A percentile compares a stretch with the other conserved stretches of the same genome.
phyloP scores from a whole-genome alignment of 2,797 vertebrate genomes.

The Fistularia tabacaria region DNA sequence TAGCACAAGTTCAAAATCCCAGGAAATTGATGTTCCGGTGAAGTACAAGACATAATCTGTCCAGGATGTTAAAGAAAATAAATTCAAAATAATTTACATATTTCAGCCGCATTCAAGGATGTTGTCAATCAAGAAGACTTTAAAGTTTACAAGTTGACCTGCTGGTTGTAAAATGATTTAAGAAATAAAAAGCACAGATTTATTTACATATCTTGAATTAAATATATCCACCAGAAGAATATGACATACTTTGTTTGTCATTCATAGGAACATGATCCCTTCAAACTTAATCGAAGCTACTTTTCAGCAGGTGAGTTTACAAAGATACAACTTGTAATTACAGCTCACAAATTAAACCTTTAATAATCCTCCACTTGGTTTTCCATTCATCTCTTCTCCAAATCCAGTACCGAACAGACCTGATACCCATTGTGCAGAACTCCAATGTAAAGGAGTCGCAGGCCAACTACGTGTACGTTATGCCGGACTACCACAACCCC shows the following conservation, averaged over 20 bases:
- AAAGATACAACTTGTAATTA: not conserved
- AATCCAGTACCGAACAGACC: conserved; percentile 80
- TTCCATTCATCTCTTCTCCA: not conserved
- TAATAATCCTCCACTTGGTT: conserved; percentile 9
- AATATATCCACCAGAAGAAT: too few species aligned
- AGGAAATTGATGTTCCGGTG: too few species aligned
- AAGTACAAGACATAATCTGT: too few species aligned
- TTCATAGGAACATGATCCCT: conserved; percentile 85
- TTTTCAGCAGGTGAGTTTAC: conserved; percentile 82
- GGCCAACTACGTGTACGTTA: conserved; percentile 84
- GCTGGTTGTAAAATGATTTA: too few species aligned
- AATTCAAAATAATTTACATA: too few species aligned
- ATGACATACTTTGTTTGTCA: conserved; percentile 3
- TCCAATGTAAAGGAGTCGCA: conserved; percentile 59
- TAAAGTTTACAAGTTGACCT: too few species aligned
- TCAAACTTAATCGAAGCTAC: conserved; percentile 87
- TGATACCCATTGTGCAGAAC: conserved; percentile 77
- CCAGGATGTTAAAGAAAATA: too few species aligned
- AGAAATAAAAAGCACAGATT: too few species aligned
- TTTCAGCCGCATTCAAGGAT: too few species aligned
- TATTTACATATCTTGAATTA: too few species aligned
- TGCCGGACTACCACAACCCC: conserved; percentile 82
- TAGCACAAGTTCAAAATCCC: too few species aligned
- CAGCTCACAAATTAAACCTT: not conserved
- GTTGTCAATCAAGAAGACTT: too few species aligned